These are phyloP conservation scores for Acanthopagrus latus DNA, from an alignment of 2,797 vertebrate species.

Conservation along the genomic window DNA sequence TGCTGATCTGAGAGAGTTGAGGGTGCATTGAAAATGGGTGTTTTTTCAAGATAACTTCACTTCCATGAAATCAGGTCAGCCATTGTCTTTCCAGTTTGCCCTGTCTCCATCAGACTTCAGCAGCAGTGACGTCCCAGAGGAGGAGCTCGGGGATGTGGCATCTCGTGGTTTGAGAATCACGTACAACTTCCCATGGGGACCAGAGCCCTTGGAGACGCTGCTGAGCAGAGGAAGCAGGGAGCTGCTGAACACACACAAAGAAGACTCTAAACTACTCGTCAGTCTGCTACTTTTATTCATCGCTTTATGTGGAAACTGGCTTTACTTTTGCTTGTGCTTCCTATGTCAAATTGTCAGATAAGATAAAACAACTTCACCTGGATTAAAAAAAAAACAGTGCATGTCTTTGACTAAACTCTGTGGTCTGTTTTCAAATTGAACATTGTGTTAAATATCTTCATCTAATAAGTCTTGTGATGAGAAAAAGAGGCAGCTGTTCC, in stretches of 20 bases:
- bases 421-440: too few species aligned
- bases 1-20: not conserved
- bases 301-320: not conserved
- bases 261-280: conserved; percentile 85
- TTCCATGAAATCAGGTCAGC: not conserved
- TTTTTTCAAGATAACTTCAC: conserved; percentile 1
- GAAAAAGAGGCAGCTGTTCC: not conserved
- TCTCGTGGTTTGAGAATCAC: conserved; percentile 80
- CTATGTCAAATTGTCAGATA: not conserved
- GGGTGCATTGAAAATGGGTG: not conserved
- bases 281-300: not conserved
- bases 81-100: conserved; percentile 88
- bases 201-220: conserved; percentile 91
- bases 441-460: too few species aligned
- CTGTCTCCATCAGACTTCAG: conserved; percentile 91
- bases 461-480: too few species aligned
- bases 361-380: too few species aligned
- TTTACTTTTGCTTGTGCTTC: not conserved
- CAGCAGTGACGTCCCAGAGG: conserved; percentile 82
- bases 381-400: too few species aligned
- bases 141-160: conserved; percentile 71
- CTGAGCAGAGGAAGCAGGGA: conserved; percentile 87
- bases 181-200: conserved; percentile 94
- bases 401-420: too few species aligned
- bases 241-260: conserved; percentile 85